A percentile compares a stretch with the other conserved stretches of the same genome.
These are phyloP conservation scores for Herpetotheres cachinnans DNA, from an alignment of 2,113 vertebrate species.

Conservation along the genomic window DNA sequence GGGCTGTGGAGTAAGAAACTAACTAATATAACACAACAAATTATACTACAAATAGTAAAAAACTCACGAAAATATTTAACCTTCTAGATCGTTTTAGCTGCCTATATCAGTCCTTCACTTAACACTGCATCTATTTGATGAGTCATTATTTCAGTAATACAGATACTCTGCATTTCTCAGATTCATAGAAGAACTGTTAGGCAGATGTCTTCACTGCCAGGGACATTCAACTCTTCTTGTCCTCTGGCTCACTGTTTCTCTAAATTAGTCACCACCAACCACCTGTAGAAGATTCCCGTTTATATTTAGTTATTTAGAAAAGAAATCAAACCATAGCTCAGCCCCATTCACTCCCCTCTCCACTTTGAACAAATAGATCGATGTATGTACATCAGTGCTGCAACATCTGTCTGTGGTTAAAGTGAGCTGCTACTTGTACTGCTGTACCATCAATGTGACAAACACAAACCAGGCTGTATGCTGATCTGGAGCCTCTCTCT, in stretches of 20 bases:
- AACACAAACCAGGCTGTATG: not conserved
- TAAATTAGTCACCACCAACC: not conserved
- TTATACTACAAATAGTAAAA: not conserved
- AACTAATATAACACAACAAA: not conserved
- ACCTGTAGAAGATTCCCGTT: not conserved
- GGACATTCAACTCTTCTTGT: not conserved
- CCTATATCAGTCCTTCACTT: not conserved
- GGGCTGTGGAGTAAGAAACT: not conserved
- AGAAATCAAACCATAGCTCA: not conserved
- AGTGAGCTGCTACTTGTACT: not conserved
- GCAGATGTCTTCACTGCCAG: not conserved
- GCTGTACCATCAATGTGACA: not conserved
- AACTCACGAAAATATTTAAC: not conserved
- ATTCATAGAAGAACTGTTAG: not conserved
- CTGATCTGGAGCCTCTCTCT: not conserved
- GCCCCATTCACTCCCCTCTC: not conserved
- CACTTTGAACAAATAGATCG: not conserved
- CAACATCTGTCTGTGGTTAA: not conserved
- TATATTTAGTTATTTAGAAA: not conserved
- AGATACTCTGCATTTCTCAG: not conserved
- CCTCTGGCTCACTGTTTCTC: not conserved
- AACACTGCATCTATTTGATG: not conserved
- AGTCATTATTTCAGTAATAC: not conserved
- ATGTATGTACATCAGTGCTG: not conserved
- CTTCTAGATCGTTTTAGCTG: not conserved